Base-by-base conservation (phyloP, 2,888 invertebrate genomes). In the Piscicola geometra region DNA sequence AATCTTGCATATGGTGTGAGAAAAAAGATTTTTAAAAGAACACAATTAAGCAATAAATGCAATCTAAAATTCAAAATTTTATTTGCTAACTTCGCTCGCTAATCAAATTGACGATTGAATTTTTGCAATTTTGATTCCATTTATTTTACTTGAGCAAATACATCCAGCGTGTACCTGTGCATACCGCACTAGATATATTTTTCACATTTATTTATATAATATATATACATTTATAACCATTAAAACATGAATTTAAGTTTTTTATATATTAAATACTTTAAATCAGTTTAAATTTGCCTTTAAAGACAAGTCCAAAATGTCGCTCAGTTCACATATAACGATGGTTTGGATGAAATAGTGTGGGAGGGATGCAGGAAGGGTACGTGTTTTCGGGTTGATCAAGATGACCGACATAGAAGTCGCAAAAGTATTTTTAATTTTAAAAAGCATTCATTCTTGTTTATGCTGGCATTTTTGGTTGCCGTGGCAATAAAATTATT, bases 61-160 rank as follows among this genome's bases (percentile, higher is more conserved):
- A 47, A 21, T 47, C 9, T n/a, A 56, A 56, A 15, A 56, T 56
- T 56, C 60, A 56, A 56, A 56, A 56, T 25, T 56, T 21, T 56
- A 25, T 56, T 56, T 56, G 60, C 60, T 56, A 56, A 56, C 60
- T 56, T 56, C 5, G n/a, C 3, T 21, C n/a, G 60, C 60, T 56
- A 56, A 56, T 56, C 60, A 56, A 56, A 56, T 56, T 56, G 60
- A 5, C 60, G n/a, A 56, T 56, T 56, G 60, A 56, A 56, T 56
- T 56, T 56, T 56, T 56, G 15, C 60, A 56, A 56, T 56, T 56
- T 56, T 56, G 60, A 56, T 56, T 56, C n/a, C 60, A 56, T 56
- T 56, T 56, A 56, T 56, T 56, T 56, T 56, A 56, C 60, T 15
- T 56, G 21, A 25, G 60, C 60, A 56, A 56, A 56, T n/a, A 56